A percentile compares a stretch with the other conserved stretches of the same genome.
Conservation (phyloP, 2,113 vertebrate genomes). For the Spea bombifrons region DNA sequence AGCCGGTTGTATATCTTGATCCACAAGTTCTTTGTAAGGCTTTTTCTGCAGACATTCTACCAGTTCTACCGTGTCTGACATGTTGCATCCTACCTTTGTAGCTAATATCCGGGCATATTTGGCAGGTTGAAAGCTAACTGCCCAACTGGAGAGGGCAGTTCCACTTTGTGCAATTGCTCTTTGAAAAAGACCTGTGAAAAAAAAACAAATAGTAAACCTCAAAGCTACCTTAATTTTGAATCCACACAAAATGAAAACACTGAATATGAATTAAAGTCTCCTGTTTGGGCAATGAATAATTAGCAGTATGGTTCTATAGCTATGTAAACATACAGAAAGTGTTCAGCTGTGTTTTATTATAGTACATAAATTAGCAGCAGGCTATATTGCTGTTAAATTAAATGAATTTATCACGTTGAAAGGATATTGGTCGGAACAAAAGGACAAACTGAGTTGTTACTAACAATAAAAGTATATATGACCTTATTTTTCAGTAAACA, state of each 20-base stretch:
- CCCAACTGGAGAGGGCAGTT: constrained; percentile 96
- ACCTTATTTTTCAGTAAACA: background rate
- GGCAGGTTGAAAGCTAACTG: constrained; percentile 95
- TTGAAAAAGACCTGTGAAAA: constrained; percentile 88
- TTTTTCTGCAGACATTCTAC: constrained; percentile 94
- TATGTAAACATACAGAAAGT: background rate
- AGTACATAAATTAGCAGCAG: background rate
- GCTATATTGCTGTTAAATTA: background rate
- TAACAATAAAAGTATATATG: background rate
- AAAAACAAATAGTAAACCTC: constrained; percentile 48
- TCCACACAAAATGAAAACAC: constrained; percentile 31
- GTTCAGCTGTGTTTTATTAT: background rate
- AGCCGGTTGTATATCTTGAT: constrained; percentile 97
- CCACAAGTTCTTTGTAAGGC: constrained; percentile 95
- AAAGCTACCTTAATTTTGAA: constrained; percentile 34
- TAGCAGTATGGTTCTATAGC: background rate
- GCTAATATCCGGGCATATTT: constrained; percentile 95
- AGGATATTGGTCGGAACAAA: background rate
- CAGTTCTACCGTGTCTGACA: constrained; percentile 90
- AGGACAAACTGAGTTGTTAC: background rate
- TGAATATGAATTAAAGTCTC: background rate
- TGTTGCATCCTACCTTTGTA: constrained; percentile 94
- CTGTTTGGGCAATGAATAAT: constrained; percentile 22
- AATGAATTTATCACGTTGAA: background rate
- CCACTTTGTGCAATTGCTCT: constrained; percentile 97